These are phyloP conservation scores for Sarcophaga subvicina DNA, from an alignment of 2,888 invertebrate genomes.

Conservation along the genomic window DNA sequence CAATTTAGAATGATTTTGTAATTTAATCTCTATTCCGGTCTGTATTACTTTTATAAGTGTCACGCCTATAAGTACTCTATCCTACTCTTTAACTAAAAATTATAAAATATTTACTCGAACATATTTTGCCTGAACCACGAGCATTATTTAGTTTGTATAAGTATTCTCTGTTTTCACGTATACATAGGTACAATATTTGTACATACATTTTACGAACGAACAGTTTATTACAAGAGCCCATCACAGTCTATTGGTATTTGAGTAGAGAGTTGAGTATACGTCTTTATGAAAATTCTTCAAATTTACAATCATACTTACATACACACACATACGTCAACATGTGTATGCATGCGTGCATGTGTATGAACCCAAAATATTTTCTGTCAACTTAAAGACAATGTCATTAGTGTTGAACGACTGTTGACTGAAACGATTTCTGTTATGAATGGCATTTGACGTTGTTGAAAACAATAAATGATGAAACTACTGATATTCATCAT, in stretches of 20 bases:
- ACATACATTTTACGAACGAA: constrained; percentile 1
- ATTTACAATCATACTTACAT: constrained; percentile 8
- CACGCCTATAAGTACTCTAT: too few relatives aligned
- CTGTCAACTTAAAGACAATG: constrained; percentile 36
- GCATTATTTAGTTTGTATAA: too few relatives aligned
- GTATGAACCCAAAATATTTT: neutral
- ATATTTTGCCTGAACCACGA: too few relatives aligned
- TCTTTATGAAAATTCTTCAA: constrained; percentile 51
- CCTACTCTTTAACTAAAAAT: too few relatives aligned
- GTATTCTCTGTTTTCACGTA: neutral
- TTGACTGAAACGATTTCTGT: constrained; percentile 61
- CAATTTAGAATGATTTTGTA: too few relatives aligned
- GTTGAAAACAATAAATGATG: constrained; percentile 61
- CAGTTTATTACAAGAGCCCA: constrained; percentile 1
- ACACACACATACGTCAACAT: neutral
- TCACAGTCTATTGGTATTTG: constrained; percentile 27
- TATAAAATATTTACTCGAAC: too few relatives aligned
- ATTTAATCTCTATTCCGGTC: too few relatives aligned
- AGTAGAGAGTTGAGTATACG: constrained; percentile 7
- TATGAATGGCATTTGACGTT: constrained; percentile 63
- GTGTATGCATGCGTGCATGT: neutral
- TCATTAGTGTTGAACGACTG: constrained; percentile 55
- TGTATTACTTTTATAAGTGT: too few relatives aligned
- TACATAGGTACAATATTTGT: neutral
- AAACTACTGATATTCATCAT: constrained; percentile 43